Evolutionary conservation across 37 sponge, comb jelly and placozoan genomes (phyloP).

Genomic region (Oopsacas minuta): DNA sequence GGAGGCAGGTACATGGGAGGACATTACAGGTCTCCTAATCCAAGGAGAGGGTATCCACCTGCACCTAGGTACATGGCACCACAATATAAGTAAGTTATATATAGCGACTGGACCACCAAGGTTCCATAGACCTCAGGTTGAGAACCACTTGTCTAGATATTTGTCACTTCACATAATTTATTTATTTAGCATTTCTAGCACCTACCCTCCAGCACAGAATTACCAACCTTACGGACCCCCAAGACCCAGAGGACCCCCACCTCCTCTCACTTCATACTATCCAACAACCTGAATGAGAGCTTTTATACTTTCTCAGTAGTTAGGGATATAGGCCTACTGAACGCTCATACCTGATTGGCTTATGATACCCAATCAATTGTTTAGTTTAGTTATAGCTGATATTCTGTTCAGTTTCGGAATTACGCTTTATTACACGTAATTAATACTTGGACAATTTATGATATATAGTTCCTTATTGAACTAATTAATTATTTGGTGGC

Average conservation of each 20-base stretch:
- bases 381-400: no score
- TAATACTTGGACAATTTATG: no score
- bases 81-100: not conserved
- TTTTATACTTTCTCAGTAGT: no score
- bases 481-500: no score
- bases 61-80: not conserved
- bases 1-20: not conserved
- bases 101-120: not conserved
- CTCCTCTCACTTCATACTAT: not conserved
- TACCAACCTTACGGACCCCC: slow-evolving; percentile 12
- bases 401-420: no score
- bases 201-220: not conserved
- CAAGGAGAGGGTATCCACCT: not conserved
- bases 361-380: no score
- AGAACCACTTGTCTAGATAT: not conserved
- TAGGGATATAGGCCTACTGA: no score
- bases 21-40: not conserved
- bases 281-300: no score
- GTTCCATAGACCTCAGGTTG: not conserved
- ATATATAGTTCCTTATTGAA: no score
- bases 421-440: no score
- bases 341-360: no score
- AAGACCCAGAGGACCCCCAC: not conserved
- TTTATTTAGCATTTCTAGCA: not conserved
- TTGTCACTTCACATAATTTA: no score